Evolutionary conservation across 2,797 vertebrate genomes (phyloP).

Genomic region (Sebastes itinus): DNA sequence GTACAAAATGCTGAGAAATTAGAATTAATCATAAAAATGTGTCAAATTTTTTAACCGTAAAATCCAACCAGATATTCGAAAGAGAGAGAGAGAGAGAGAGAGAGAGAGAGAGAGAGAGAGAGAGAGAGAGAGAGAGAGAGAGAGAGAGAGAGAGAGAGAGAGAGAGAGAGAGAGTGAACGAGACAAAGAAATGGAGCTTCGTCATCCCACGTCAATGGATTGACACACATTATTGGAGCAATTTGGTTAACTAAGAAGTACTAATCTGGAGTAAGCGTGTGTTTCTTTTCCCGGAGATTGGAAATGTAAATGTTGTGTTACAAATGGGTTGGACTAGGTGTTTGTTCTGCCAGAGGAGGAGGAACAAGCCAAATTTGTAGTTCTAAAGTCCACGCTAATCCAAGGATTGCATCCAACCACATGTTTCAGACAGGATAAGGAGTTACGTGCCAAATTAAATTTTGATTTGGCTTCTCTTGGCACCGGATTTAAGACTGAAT

Average conservation of each 20-base stretch:
- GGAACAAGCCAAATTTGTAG: constrained; percentile 69
- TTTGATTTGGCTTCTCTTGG: constrained; percentile 74
- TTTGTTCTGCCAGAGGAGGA: constrained; percentile 61
- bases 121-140: not conserved
- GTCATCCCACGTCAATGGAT: constrained; percentile 47
- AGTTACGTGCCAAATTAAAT: constrained; percentile 80
- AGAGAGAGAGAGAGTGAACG: not conserved
- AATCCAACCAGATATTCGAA: constrained; percentile 27
- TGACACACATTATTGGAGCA: constrained; percentile 69
- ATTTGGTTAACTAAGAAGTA: constrained; percentile 74
- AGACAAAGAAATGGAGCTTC: constrained; percentile 33
- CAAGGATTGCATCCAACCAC: constrained; percentile 78
- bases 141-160: not conserved
- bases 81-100: not conserved
- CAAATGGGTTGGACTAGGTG: constrained; percentile 60
- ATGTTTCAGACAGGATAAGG: constrained; percentile 79
- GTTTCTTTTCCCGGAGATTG: constrained; percentile 59
- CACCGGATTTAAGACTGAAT: constrained; percentile 74
- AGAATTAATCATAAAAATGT: constrained; percentile 5
- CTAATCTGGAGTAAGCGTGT: constrained; percentile 70
- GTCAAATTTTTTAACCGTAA: not conserved
- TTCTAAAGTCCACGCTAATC: constrained; percentile 80
- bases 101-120: no score
- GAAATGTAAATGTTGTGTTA: constrained; percentile 70
- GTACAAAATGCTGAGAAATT: not conserved